Conservation (phyloP, 2,888 invertebrate species). For the Thelaira solivaga region DNA sequence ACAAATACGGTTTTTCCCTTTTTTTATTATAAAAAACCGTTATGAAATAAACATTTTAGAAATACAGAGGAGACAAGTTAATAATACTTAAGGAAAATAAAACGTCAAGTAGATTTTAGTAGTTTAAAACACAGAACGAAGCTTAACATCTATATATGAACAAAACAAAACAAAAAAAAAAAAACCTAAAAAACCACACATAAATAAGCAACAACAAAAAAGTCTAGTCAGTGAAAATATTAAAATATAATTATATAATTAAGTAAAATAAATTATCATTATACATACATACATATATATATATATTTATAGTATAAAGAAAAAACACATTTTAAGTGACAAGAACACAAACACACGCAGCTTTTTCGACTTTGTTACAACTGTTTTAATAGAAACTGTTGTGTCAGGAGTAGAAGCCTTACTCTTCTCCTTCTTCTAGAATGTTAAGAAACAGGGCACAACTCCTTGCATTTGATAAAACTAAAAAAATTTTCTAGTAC, state of each 20-base stretch:
- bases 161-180: conserved; percentile 6
- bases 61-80: conserved; percentile 35
- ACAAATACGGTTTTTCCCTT: conserved; percentile 16
- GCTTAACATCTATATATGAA: conserved; percentile 37
- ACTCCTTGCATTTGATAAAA: too few species aligned
- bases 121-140: conserved; percentile 49
- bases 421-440: too few species aligned
- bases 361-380: too few species aligned
- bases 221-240: conserved; percentile 61
- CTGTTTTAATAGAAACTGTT: too few species aligned
- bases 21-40: conserved; percentile 53
- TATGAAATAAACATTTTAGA: conserved; percentile 13
- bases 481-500: too few species aligned
- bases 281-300: conserved; percentile 1
- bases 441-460: too few species aligned
- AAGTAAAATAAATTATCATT: conserved; percentile 39
- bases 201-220: conserved; percentile 57
- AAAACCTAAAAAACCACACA: conserved; percentile 42
- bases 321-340: conserved; percentile 28
- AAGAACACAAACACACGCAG: conserved; percentile 24
- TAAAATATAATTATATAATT: conserved; percentile 57
- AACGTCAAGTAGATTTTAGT: conserved; percentile 41
- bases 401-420: too few species aligned
- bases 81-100: not conserved
- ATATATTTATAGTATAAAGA: conserved; percentile 6